Evolutionary conservation across 2,888 invertebrate genomes (phyloP).

Genomic region (Schrankia costaestrigalis): DNA sequence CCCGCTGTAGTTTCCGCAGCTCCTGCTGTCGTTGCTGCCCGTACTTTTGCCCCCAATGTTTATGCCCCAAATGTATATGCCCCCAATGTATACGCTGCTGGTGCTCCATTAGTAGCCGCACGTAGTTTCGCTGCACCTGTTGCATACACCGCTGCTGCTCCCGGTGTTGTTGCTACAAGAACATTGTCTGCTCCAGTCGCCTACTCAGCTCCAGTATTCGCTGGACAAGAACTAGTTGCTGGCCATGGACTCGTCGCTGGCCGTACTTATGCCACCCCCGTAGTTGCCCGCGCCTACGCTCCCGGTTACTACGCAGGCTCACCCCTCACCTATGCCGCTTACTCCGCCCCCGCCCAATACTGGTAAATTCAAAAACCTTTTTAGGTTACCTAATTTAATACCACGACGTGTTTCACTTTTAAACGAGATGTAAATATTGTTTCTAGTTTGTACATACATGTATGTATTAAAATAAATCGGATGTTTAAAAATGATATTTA

Average conservation of each 20-base stretch:
- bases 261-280: slow-evolving; percentile 30
- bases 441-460: slow-evolving; percentile 41
- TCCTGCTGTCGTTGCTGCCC: slow-evolving; percentile 8
- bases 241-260: slow-evolving; percentile 26
- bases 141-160: slow-evolving; percentile 3
- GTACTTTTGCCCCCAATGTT: slow-evolving; percentile 7
- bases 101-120: background rate
- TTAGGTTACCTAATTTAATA: slow-evolving; percentile 29
- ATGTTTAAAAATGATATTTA: slow-evolving; percentile 17
- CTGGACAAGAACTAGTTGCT: slow-evolving; percentile 25
- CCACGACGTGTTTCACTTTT: slow-evolving; percentile 27
- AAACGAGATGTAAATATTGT: background rate
- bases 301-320: slow-evolving; percentile 33
- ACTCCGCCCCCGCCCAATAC: slow-evolving; percentile 61
- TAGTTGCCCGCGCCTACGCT: slow-evolving; percentile 32
- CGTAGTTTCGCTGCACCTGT: slow-evolving; percentile 10
- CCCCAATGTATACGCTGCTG: slow-evolving; percentile 9
- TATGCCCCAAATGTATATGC: no score
- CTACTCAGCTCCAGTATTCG: slow-evolving; percentile 18
- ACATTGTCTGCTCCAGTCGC: slow-evolving; percentile 1
- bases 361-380: slow-evolving; percentile 46
- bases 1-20: slow-evolving; percentile 8
- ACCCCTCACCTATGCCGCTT: slow-evolving; percentile 49
- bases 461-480: slow-evolving; percentile 23
- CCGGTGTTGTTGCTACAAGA: background rate